Base-by-base conservation (phyloP, 1,140 invertebrate genomes). In the Triops cancriformis region DNA sequence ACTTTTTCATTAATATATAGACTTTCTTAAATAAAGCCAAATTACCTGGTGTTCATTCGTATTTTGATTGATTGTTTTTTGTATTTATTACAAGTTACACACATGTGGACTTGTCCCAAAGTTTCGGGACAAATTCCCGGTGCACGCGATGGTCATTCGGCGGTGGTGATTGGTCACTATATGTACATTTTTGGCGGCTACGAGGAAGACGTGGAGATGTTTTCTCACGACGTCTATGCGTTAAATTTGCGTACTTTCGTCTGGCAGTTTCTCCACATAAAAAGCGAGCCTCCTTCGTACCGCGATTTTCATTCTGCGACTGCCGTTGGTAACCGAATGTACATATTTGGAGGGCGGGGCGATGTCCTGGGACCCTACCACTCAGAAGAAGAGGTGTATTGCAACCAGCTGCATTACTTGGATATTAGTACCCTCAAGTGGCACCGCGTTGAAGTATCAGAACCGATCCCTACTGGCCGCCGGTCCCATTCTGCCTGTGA, bases 171-270 rank as follows among this genome's bases (percentile, higher is more conserved):
- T 78, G 87, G 88, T 78, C 86, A 93, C 81, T 89, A 88, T 81
- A 97, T 97, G 94, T 95, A 91, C 82, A 91, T 97, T 76, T 97
- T 95, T 87, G 95, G 94, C 27, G 95, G 95, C 7, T 96, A 90
- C 85, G 89, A 92, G 85, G 93, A 94, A 81, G 87, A 89, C 31
- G 88, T 89, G 73, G 91, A 94, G 80, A 86, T 89, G 79, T 96
- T 94, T 84, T 91, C 92, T 26, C 90, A 93, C 84, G 91, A 93
- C 80, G 89, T 95, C 4, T 91, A 92, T 84, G 87, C 87, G 27
- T 85, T 95, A 26, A 88, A 95, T 85, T 88, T 96, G 78, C 85
- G 88, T 26, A 93, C 88, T 31, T 87, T 92, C 85, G 83, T 87
- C 12, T 96, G 94, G 94, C 85, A 83, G 27, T 89, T 87, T 81